Evolutionary conservation across 2,797 vertebrate genomes (phyloP).

Genomic region (Cuniculus paca): DNA sequence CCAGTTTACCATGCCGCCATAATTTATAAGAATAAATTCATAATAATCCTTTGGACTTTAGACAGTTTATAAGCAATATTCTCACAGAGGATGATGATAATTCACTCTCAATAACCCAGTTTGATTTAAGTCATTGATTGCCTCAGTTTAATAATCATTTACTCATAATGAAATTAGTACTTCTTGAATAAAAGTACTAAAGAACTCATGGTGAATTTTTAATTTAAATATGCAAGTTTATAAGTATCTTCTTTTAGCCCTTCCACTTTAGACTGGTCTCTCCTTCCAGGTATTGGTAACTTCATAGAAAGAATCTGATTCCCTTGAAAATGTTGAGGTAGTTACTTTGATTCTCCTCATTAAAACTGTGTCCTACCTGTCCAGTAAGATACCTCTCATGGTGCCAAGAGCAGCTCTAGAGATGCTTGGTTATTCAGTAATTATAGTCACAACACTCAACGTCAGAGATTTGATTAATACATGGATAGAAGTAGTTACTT

Average conservation of each 20-base stretch:
- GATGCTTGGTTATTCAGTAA: background rate
- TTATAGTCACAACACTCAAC: background rate
- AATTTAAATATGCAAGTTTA: constrained; percentile 49
- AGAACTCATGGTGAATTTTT: constrained; percentile 35
- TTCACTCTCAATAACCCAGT: constrained; percentile 70
- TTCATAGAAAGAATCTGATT: background rate
- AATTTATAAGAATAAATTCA: constrained; percentile 79
- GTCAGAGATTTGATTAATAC: background rate
- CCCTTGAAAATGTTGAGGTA: background rate
- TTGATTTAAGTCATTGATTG: constrained; percentile 79
- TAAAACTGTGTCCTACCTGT: background rate
- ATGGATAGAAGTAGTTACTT: background rate
- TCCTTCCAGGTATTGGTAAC: background rate
- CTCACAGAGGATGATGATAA: constrained; percentile 70
- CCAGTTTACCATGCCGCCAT: constrained; percentile 69
- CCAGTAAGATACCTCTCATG: background rate
- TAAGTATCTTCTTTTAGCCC: constrained; percentile 4
- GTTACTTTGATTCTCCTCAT: background rate
- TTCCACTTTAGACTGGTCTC: background rate
- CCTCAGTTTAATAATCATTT: constrained; percentile 75
- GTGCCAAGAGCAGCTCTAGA: background rate
- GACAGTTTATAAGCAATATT: constrained; percentile 74
- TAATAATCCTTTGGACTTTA: constrained; percentile 75
- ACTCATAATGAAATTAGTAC: constrained; percentile 77
- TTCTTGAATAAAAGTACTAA: constrained; percentile 62